Evolutionary conservation across 53 echinoderm and acorn worm species (phyloP), one percentile per base, ranked within the genome.

Genomic region (Arbacia lixula): DNA sequence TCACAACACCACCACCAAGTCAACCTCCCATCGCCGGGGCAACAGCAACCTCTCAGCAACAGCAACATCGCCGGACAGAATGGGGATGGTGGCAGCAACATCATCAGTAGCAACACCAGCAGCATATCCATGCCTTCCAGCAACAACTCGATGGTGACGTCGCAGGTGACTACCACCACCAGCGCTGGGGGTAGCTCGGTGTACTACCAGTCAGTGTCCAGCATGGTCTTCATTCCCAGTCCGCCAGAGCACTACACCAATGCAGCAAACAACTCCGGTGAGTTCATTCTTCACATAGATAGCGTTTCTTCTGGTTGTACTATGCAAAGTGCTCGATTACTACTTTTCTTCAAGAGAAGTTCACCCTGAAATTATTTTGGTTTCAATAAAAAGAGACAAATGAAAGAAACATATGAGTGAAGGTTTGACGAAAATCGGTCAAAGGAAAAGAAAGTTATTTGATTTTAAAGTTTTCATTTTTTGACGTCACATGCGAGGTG

Each of bases 1-100:
- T 91, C 95, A 29, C 95, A 95, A 50, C 95, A 95, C 56, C 92
- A 88, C 60, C 94, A 94, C 60, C 91, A 91, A 52, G 90, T 91
- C 19, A 91, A 89, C 83, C 68, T 91, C 6, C 85, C 91, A 22
- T 69, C 91, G 1, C 81, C 91, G 17, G 52, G 25, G 64, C 82
- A 81, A 49, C 58, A 8, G 14, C 46, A 57, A 20, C 9, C 50
- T 12, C 51, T 39, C 54, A 91, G 61, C 33, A 58, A 76, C 69
- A 68, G 68, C 60, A 74, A 71, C 25, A 69, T 55, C 29, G 64
- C 71, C 27, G 82, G 60, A 20, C 63, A 60, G 49, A 86, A 66
- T 66, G 32, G 67, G n/a, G 58, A 84, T 34, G 60, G 79, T 12
- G 37, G 32, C 49, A 71, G 36, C 85, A 77, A 57, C 58, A 57